These are phyloP conservation scores for Limanda limanda DNA, from an alignment of 2,113 vertebrate species.

Conservation along the genomic window DNA sequence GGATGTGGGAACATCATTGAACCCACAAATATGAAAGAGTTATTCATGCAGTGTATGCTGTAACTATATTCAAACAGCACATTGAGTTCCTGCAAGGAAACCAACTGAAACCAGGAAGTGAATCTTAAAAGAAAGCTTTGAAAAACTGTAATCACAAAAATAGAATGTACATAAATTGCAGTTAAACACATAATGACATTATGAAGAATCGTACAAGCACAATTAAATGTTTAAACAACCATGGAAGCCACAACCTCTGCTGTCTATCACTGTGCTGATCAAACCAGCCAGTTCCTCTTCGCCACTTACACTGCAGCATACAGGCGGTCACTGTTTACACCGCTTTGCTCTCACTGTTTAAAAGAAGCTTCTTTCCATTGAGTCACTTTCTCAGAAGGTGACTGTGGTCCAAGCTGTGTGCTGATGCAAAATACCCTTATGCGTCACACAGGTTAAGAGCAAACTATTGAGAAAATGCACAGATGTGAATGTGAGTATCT, in stretches of 20 bases:
- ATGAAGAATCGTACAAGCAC: neutral
- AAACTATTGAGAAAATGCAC: neutral
- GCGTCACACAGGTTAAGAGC: neutral
- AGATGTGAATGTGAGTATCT: neutral
- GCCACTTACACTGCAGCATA: slow-evolving; percentile 16
- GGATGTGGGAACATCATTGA: neutral
- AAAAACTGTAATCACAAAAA: too few species aligned
- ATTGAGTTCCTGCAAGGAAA: neutral
- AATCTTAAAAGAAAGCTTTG: too few species aligned
- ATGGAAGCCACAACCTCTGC: neutral
- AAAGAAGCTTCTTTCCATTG: slow-evolving; percentile 51
- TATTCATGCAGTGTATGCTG: neutral
- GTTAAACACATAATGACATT: neutral
- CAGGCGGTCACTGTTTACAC: slow-evolving; percentile 35
- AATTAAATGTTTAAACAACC: neutral
- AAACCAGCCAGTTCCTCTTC: too few species aligned
- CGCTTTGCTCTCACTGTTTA: slow-evolving; percentile 16
- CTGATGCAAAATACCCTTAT: neutral
- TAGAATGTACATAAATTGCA: too few species aligned
- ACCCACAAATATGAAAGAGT: neutral
- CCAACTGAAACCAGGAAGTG: too few species aligned
- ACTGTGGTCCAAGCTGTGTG: neutral
- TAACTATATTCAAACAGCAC: neutral
- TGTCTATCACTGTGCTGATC: neutral
- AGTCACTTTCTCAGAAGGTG: slow-evolving; percentile 33